Base-by-base conservation (phyloP, 2,113 vertebrate genomes). In the Ochotona princeps region DNA sequence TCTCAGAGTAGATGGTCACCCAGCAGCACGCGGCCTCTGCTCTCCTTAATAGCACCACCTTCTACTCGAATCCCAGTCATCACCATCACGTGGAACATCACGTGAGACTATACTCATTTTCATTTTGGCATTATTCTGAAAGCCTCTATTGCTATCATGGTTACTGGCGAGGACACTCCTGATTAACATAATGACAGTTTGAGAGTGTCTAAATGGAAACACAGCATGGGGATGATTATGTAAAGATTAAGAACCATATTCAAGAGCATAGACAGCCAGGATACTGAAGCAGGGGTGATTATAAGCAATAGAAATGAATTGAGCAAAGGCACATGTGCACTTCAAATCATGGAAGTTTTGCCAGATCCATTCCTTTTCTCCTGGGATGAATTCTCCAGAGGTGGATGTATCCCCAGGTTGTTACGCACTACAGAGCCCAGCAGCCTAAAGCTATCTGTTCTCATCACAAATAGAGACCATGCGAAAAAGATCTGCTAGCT, bases 21-120 rank as follows among this genome's bases (percentile, higher is more conserved):
- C 60, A 47, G 60, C 66, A 75, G 76, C 2, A 7, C 3, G 10
- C 8, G 85, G 21, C 49, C 63, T 74, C 44, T 54, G 6, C 32
- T 74, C 44, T 47, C 70, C 44, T 63, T 5, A 38, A 49, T 2
- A 25, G 60, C 28, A 32, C 26, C 44, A 8, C 11, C 18, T 1
- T 25, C 21, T 21, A n/a, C 67, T 83, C 30, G 0, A 2, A 8
- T 28, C 60, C 13, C 32, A 47, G 47, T 57, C 66, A 70, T 93
- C 30, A 35, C 38, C 69, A 90, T 80, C 75, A 69, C 23, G 76
- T 35, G 84, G 66, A 28, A 92, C 90, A 90, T 89, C 28, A 88
- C 69, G 80, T 63, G 94, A 89, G n/a, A 94, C 72, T 84, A 51
- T 86, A 75, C 90, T 79, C 86, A 79, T 92, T 93, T 97, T 91